Conservation (phyloP, 2,888 invertebrate genomes). For the Chrysolina oricalcia region DNA sequence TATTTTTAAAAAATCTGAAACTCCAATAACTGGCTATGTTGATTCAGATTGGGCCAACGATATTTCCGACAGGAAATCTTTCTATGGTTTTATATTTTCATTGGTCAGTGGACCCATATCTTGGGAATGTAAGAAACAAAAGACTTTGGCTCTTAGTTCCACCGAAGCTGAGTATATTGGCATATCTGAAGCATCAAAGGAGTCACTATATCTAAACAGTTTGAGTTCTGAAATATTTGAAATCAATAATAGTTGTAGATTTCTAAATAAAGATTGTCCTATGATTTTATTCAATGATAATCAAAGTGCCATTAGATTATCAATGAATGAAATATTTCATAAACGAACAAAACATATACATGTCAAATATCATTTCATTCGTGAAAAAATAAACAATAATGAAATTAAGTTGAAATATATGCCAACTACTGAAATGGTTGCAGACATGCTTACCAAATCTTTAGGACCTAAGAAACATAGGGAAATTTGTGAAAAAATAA, state of each 20-base stretch:
- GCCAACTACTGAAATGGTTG: slow-evolving; percentile 27
- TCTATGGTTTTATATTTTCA: slow-evolving; percentile 46
- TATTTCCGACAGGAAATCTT: slow-evolving; percentile 39
- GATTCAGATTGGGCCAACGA: too few species aligned
- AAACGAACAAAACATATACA: too few species aligned
- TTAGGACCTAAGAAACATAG: not conserved
- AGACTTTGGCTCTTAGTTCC: too few species aligned
- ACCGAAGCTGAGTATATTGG: too few species aligned
- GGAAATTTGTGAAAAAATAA: not conserved
- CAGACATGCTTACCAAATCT: slow-evolving; percentile 25
- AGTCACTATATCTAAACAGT: slow-evolving; percentile 46
- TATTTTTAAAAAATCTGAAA: too few species aligned
- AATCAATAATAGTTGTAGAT: slow-evolving; percentile 12
- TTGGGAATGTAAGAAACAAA: too few species aligned
- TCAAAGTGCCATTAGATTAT: too few species aligned
- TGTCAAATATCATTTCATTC: too few species aligned
- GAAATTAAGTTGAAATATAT: slow-evolving; percentile 22
- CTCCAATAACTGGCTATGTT: too few species aligned
- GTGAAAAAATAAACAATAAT: too few species aligned
- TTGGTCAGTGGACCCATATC: slow-evolving; percentile 34
- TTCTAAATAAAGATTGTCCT: not conserved
- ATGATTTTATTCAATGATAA: slow-evolving; percentile 35
- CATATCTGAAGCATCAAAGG: slow-evolving; percentile 51
- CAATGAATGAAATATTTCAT: too few species aligned
- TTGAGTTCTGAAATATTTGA: slow-evolving; percentile 31